A percentile compares a stretch with the other conserved stretches of the same genome.
Conservation (phyloP, 2,797 vertebrate genomes). For the Tapirus indicus region DNA sequence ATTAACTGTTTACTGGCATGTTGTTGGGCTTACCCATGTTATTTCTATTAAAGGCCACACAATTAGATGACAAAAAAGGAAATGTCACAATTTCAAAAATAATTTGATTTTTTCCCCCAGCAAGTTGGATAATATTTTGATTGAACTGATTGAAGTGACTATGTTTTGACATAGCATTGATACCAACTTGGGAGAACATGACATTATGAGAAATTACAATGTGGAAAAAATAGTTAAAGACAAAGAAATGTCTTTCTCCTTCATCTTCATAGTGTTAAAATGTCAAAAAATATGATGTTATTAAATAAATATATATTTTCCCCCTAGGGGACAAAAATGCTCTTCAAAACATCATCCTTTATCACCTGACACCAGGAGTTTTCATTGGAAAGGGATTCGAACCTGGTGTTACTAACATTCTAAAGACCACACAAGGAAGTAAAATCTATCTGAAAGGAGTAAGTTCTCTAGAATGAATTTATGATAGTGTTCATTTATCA, state of each 20-base stretch:
- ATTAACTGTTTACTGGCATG: background rate
- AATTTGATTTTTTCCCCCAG: background rate
- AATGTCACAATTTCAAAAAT: constrained; percentile 41
- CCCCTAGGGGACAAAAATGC: constrained; percentile 92
- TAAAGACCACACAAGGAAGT: constrained; percentile 96
- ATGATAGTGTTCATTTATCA: too few species aligned
- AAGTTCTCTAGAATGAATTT: constrained; percentile 84
- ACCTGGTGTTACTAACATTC: constrained; percentile 95
- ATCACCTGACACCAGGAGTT: constrained; percentile 95
- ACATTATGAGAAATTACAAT: background rate
- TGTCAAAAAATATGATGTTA: background rate
- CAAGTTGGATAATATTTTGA: background rate
- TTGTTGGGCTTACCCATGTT: background rate
- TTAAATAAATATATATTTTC: background rate
- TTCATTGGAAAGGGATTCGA: constrained; percentile 97
- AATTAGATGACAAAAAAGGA: background rate
- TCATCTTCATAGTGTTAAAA: background rate
- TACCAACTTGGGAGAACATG: background rate
- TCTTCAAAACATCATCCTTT: constrained; percentile 96
- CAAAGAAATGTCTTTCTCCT: background rate
- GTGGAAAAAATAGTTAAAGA: background rate
- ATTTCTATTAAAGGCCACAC: background rate
- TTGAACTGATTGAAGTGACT: background rate
- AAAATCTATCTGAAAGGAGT: constrained; percentile 94
- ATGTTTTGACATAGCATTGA: background rate